Percentiles rank a stretch among this genome's conserved stretches.
Conservation (phyloP, 1,140 invertebrate species). For the Eriocheir sinensis region DNA sequence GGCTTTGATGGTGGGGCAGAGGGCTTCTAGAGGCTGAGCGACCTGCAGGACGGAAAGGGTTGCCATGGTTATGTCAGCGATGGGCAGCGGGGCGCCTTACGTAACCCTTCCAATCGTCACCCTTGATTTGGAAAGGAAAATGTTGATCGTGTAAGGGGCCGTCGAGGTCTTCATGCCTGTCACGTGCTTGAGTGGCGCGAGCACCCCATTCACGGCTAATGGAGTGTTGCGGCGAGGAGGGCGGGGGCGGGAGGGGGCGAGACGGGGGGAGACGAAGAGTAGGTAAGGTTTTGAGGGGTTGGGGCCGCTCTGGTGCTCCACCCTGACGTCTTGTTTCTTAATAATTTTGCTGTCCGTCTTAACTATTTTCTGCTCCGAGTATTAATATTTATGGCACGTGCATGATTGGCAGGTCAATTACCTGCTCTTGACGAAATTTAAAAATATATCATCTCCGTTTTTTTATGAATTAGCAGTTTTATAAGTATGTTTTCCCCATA, state of each 20-base stretch:
- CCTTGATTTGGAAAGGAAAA: background rate
- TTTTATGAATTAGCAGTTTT: too few species aligned
- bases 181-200: background rate
- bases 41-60: background rate
- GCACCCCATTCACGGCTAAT: background rate
- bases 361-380: too few species aligned
- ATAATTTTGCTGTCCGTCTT: too few species aligned
- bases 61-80: background rate
- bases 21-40: background rate
- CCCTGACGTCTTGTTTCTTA: too few species aligned
- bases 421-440: too few species aligned
- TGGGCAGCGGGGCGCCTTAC: background rate
- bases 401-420: too few species aligned
- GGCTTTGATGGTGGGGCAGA: background rate
- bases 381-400: too few species aligned
- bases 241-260: background rate
- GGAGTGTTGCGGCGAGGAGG: background rate
- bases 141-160: background rate
- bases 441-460: too few species aligned
- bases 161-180: background rate
- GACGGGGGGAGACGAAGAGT: background rate
- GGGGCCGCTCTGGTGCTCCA: too few species aligned
- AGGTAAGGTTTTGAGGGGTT: too few species aligned
- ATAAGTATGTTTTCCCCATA: too few species aligned
- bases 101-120: background rate